Percentiles rank a stretch among this genome's conserved stretches.
phyloP scores from a whole-genome alignment of 2,113 vertebrate genomes.

The Haemorhous mexicanus region DNA sequence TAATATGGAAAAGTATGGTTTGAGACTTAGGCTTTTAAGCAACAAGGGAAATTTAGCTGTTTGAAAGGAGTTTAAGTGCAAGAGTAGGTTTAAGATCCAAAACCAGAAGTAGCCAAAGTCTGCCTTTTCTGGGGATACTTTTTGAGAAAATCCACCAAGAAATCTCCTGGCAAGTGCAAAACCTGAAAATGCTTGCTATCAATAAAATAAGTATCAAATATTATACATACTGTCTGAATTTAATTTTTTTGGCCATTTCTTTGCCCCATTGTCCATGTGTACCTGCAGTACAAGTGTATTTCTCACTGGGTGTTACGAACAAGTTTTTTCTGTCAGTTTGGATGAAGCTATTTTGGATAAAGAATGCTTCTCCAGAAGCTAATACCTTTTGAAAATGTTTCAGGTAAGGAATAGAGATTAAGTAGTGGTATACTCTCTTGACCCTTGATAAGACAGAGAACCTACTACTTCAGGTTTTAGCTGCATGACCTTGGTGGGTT shows the following conservation, averaged over 20 bases:
- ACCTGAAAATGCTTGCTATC: background rate
- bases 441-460: background rate
- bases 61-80: background rate
- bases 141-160: background rate
- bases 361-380: background rate
- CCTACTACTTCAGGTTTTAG: background rate
- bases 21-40: background rate
- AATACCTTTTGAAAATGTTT: background rate
- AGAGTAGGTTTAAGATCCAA: background rate
- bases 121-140: background rate
- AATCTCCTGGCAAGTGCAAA: background rate
- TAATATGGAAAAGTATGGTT: background rate
- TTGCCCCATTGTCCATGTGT: background rate
- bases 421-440: background rate
- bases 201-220: background rate
- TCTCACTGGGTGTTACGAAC: background rate
- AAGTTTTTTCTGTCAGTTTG: background rate
- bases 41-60: background rate
- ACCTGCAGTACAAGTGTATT: background rate
- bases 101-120: background rate
- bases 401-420: background rate
- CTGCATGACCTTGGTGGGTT: background rate
- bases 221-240: background rate
- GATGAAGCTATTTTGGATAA: background rate
- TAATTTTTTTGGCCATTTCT: background rate